phyloP scores from a whole-genome alignment of 2,113 vertebrate species.

The Bucco capensis region DNA sequence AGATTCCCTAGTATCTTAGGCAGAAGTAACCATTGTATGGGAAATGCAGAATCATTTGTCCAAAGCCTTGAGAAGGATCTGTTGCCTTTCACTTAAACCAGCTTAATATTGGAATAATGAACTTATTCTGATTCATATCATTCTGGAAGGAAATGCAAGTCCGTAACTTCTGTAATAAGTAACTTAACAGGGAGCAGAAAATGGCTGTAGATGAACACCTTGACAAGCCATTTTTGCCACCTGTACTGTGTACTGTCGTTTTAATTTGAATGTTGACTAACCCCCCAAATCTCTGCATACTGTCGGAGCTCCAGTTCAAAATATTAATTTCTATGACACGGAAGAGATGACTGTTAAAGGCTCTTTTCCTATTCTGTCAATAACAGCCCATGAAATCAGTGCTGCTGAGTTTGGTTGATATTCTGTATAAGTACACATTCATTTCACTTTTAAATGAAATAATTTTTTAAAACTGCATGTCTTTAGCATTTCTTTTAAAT shows the following conservation, averaged over 20 bases:
- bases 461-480: neutral
- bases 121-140: neutral
- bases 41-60: neutral
- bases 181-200: neutral
- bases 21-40: neutral
- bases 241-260: neutral
- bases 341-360: neutral
- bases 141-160: neutral
- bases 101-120: neutral
- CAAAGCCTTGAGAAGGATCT: neutral
- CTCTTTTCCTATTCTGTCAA: neutral
- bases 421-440: neutral
- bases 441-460: neutral
- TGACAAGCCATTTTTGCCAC: neutral
- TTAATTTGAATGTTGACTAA: neutral
- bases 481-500: neutral
- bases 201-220: neutral
- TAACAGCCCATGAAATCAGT: neutral
- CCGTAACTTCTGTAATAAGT: neutral
- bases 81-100: neutral
- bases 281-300: accelerated
- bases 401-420: neutral
- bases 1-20: neutral
- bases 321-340: neutral
- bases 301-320: neutral